Evolutionary conservation across 2,797 vertebrate species (phyloP).

Genomic region (Anniella stebbinsi): DNA sequence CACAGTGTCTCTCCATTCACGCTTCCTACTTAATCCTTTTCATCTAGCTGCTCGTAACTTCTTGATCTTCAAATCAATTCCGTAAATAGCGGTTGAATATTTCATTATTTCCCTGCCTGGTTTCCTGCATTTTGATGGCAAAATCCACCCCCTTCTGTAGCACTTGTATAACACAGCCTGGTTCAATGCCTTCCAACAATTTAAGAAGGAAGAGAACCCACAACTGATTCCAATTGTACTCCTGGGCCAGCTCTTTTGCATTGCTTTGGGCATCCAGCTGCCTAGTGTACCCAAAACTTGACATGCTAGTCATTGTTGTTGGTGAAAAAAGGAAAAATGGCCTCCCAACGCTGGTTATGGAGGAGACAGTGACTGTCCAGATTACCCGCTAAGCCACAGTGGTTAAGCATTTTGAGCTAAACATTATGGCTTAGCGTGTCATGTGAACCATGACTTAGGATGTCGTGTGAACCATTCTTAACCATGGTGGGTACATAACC

Average conservation of each 20-base stretch:
- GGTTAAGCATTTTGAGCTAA: too few relatives aligned
- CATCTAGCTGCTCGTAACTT: conserved; percentile 73
- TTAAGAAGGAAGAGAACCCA: conserved; percentile 46
- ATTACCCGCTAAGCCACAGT: too few relatives aligned
- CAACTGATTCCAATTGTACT: background rate
- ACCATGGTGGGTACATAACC: too few relatives aligned
- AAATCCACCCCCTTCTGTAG: conserved; percentile 62
- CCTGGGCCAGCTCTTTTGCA: background rate
- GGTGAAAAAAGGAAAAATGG: background rate
- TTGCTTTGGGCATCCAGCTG: background rate
- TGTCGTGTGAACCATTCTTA: too few relatives aligned
- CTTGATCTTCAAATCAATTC: conserved; percentile 75
- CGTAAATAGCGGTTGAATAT: conserved; percentile 72
- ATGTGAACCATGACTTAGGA: too few relatives aligned
- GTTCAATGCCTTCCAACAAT: conserved; percentile 67
- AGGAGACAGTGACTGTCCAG: background rate
- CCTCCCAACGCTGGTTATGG: too few relatives aligned
- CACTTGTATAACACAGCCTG: conserved; percentile 61
- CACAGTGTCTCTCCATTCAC: conserved; percentile 75
- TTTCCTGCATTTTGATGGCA: conserved; percentile 73
- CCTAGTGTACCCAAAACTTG: background rate
- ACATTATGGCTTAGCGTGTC: too few relatives aligned
- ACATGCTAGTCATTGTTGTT: background rate
- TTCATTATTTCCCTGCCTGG: conserved; percentile 70
- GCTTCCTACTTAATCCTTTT: conserved; percentile 75